phyloP scores from a whole-genome alignment of 30 jellyfish, hydroid and myxozoan species.

The Aurelia sp. region DNA sequence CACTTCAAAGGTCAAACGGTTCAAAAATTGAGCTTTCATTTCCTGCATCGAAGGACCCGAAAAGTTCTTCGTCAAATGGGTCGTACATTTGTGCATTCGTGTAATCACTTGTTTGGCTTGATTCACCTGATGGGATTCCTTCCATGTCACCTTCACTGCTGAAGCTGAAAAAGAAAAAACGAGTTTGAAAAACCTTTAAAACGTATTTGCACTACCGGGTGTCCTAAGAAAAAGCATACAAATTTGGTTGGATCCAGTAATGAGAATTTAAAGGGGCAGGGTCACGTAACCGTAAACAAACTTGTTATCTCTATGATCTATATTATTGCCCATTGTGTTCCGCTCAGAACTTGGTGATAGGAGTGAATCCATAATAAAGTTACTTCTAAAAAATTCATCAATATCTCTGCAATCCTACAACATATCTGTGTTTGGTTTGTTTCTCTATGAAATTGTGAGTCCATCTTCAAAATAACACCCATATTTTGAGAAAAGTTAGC shows the following conservation, averaged over 20 bases:
- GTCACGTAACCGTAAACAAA: too few species aligned
- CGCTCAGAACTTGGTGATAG: too few species aligned
- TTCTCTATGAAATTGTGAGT: too few species aligned
- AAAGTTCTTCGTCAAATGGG: slow-evolving; percentile 57
- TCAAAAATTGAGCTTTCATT: neutral
- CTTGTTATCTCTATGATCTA: too few species aligned
- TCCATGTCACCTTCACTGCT: slow-evolving; percentile 42
- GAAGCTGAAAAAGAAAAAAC: slow-evolving; percentile 27
- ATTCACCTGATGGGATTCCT: slow-evolving; percentile 23
- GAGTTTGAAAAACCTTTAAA: neutral
- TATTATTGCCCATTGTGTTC: too few species aligned
- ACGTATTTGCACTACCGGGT: neutral
- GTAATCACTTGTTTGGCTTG: slow-evolving; percentile 56
- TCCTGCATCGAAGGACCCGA: slow-evolving; percentile 29
- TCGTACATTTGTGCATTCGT: slow-evolving; percentile 7
- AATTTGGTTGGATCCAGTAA: neutral
- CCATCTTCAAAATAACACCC: too few species aligned
- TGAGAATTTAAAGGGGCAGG: too few species aligned
- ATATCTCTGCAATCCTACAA: too few species aligned
- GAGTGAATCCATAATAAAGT: too few species aligned
- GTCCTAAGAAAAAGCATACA: neutral
- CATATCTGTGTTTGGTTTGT: too few species aligned
- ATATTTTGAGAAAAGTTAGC: too few species aligned
- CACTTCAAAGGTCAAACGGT: slow-evolving; percentile 5
- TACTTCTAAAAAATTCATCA: too few species aligned